Evolutionary conservation across 2,113 vertebrate species (phyloP).

Genomic region (Xyliphius kryptos): DNA sequence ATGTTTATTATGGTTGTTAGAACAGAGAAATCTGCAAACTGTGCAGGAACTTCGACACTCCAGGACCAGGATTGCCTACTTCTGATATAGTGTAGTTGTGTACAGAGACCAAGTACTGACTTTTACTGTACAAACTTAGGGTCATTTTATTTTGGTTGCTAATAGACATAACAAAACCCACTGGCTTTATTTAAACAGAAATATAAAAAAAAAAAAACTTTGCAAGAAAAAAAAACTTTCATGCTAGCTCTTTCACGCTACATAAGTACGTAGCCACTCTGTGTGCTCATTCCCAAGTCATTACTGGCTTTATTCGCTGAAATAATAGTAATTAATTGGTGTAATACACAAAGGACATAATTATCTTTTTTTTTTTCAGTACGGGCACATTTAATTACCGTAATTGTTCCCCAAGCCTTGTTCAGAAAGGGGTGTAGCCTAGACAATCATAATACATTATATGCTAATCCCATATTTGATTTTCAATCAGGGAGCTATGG

Average conservation of each 20-base stretch:
- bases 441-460: slow-evolving; percentile 79
- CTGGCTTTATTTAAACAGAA: no score
- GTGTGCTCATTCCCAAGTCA: slow-evolving; percentile 64
- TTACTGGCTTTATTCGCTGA: slow-evolving; percentile 73
- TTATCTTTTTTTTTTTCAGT: slow-evolving; percentile 75
- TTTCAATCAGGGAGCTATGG: slow-evolving; percentile 77
- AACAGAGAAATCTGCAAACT: no score
- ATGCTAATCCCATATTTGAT: slow-evolving; percentile 82
- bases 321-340: slow-evolving; percentile 92
- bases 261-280: slow-evolving; percentile 43
- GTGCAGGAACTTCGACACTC: no score
- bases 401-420: slow-evolving; percentile 87
- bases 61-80: no score
- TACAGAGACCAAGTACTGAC: no score
- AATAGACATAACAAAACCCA: no score
- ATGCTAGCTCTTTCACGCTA: slow-evolving; percentile 33
- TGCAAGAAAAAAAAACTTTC: no score
- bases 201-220: no score
- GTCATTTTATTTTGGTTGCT: no score
- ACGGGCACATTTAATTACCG: slow-evolving; percentile 88
- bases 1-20: no score
- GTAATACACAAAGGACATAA: slow-evolving; percentile 84
- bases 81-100: no score
- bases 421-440: slow-evolving; percentile 74
- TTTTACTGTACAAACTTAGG: no score